Evolutionary conservation across 2,797 vertebrate species (phyloP).

Genomic region (Clarias fuscus): DNA sequence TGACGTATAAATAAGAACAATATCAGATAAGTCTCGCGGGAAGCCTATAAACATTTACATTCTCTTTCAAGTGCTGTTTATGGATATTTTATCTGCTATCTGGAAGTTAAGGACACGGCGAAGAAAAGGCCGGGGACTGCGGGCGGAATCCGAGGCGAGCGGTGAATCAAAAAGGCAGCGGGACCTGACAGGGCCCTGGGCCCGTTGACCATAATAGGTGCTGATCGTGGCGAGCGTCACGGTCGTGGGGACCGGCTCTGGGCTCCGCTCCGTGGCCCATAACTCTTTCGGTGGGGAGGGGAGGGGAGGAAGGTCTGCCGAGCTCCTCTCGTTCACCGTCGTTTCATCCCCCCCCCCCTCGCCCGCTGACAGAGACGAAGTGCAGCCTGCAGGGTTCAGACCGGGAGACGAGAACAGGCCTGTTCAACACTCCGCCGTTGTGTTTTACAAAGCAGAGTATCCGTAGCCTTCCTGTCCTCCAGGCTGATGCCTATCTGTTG

Average conservation of each 20-base stretch:
- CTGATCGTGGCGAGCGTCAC: constrained; percentile 56
- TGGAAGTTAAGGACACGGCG: constrained; percentile 59
- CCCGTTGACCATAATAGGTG: constrained; percentile 68
- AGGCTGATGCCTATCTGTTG: constrained; percentile 54
- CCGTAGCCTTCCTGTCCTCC: constrained; percentile 42
- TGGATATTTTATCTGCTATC: constrained; percentile 70
- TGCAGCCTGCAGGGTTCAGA: constrained; percentile 51
- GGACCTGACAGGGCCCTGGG: constrained; percentile 58
- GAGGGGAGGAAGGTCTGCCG: constrained; percentile 46
- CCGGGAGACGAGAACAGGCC: constrained; percentile 47
- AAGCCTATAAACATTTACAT: constrained; percentile 72
- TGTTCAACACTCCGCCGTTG: constrained; percentile 33
- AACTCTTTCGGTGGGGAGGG: constrained; percentile 39
- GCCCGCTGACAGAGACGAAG: constrained; percentile 46
- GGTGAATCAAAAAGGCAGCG: constrained; percentile 62
- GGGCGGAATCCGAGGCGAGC: constrained; percentile 56
- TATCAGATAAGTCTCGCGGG: constrained; percentile 68
- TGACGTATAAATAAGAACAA: constrained; percentile 67
- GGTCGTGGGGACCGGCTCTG: constrained; percentile 50
- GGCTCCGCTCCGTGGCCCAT: constrained; percentile 50
- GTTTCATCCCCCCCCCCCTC: not conserved
- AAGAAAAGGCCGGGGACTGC: constrained; percentile 52
- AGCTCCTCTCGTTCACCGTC: constrained; percentile 46
- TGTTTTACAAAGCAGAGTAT: constrained; percentile 42
- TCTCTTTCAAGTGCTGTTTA: constrained; percentile 71